phyloP scores from a whole-genome alignment of 2,797 vertebrate genomes.

The Tenualosa thibaudeaui region DNA sequence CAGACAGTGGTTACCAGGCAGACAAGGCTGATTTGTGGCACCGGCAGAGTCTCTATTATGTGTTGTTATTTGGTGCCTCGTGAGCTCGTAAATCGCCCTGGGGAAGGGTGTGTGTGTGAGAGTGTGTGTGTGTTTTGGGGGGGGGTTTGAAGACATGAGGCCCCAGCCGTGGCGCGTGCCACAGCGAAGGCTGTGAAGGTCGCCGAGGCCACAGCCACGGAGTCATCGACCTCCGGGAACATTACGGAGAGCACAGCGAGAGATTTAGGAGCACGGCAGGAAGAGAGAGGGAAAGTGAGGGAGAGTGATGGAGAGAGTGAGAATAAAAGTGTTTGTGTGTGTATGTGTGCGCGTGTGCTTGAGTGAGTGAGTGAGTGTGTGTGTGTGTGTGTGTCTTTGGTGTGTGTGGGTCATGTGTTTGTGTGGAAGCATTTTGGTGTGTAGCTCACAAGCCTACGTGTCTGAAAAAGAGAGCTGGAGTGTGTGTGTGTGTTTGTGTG shows the following conservation, averaged over 20 bases:
- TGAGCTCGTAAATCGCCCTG: constrained; percentile 48
- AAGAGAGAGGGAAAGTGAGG: neutral
- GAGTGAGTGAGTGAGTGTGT: neutral
- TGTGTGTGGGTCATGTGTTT: neutral
- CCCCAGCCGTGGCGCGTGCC: neutral
- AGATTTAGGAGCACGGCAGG: constrained; percentile 25
- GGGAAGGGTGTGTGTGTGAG: neutral
- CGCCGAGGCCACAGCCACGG: constrained; percentile 30
- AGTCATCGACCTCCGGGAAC: constrained; percentile 28
- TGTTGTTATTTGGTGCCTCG: constrained; percentile 37
- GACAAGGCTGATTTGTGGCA: constrained; percentile 46
- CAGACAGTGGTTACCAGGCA: constrained; percentile 30
- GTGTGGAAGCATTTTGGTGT: neutral
- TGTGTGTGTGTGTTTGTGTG: neutral
- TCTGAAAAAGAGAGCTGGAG: neutral
- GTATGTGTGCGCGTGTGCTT: neutral
- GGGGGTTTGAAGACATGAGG: constrained; percentile 15
- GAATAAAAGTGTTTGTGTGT: constrained; percentile 19
- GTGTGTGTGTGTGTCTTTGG: constrained; percentile 23
- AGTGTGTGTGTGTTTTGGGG: neutral
- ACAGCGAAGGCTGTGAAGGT: constrained; percentile 39
- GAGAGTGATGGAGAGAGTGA: neutral
- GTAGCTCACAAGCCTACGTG: neutral
- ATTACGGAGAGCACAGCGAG: constrained; percentile 15
- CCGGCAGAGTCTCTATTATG: constrained; percentile 44